Base-by-base conservation (phyloP, 2,113 vertebrate genomes). In the Capricornis sumatraensis region DNA sequence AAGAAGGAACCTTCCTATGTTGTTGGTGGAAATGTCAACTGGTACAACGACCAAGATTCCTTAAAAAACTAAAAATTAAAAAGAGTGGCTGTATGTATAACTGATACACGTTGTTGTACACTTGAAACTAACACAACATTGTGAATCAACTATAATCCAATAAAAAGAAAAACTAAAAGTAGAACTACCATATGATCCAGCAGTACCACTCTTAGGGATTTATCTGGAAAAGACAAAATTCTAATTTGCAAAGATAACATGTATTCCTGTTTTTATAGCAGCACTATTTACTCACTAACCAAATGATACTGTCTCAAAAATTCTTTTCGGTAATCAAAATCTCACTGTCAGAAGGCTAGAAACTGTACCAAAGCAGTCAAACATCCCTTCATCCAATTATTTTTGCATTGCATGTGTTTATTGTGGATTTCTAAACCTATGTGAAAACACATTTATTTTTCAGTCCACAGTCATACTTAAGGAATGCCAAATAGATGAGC, bases 241-340 rank as follows among this genome's bases (percentile, higher is more conserved):
- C 43, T 30, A 30, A 79, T 79, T 79, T 30, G 76, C 30, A 47
- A 47, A 79, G 43, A 17, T 47, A 79, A 33, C 47, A 33, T 30
- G 16, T 30, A 81, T 45, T 50, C 30, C 8, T 50, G 16, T 81
- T 47, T 52, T 81, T 16, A 81, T 50, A 81, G 28, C 78, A 19
- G 28, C 28, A 81, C 16, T 81, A 3, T 81, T 50, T 81, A 21
- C 52, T 86, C 11, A 28, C 76, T 27, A 86, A 55, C n/a, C 10
- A 82, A 76, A 81, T 89, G 40, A 67, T 45, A 84, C 2, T 64
- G 28, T 78, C 45, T 94, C 50, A 88, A 3, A 71, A 23, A 94
- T 91, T 78, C 7, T 43, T 94, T 85, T 21, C 60, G 60, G 88
- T 92, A 82, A 92, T 95, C 45, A 92, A 53, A 82, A 94, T 92